These are phyloP conservation scores for Lycocerus yunnanus DNA, from an alignment of 2,888 invertebrate species.

Conservation along the genomic window DNA sequence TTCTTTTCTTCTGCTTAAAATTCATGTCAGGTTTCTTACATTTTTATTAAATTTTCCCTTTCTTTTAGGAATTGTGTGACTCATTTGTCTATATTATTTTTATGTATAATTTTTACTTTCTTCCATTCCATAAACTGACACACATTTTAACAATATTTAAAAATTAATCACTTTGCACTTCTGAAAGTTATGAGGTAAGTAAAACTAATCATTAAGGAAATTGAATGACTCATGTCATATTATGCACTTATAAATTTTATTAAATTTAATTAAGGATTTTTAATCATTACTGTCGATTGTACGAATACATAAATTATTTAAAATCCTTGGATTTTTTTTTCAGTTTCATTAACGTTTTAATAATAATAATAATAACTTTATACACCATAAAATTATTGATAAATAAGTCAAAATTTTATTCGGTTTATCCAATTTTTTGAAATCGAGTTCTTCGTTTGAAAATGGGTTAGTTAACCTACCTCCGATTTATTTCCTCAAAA, in stretches of 20 bases:
- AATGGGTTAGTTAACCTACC: too few species aligned
- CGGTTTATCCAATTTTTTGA: too few species aligned
- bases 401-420: background rate
- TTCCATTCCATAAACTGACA: background rate
- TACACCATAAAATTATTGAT: background rate
- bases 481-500: too few species aligned
- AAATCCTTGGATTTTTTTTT: background rate
- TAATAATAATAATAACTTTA: background rate
- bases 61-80: background rate
- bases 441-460: too few species aligned
- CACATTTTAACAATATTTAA: background rate
- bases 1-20: background rate
- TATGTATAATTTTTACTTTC: background rate
- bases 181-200: background rate
- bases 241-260: background rate
- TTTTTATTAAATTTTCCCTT: background rate
- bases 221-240: background rate
- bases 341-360: background rate
- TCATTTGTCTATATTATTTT: background rate
- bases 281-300: background rate
- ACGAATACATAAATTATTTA: background rate
- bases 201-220: background rate
- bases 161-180: background rate
- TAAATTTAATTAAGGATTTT: background rate
- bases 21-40: background rate